These are phyloP conservation scores for Scrobipalpa atriplicella DNA, from an alignment of 2,888 invertebrate species.

Conservation along the genomic window DNA sequence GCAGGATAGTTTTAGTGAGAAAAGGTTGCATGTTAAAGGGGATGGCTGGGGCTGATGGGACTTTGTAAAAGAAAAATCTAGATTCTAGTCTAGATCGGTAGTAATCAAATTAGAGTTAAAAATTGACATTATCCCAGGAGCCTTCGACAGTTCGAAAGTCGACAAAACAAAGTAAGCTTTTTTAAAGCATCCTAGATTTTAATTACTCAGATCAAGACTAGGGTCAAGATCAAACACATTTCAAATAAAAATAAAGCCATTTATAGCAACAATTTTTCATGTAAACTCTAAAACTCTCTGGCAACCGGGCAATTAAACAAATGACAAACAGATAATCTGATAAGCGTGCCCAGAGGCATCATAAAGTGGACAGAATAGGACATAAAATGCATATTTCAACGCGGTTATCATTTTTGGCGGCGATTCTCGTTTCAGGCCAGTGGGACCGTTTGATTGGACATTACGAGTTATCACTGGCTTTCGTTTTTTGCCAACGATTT, in stretches of 20 bases:
- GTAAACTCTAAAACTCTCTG: neutral
- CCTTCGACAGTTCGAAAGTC: too few species aligned
- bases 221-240: too few species aligned
- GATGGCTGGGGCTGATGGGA: neutral
- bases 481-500: slow-evolving; percentile 48
- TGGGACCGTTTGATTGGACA: slow-evolving; percentile 66
- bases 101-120: too few species aligned
- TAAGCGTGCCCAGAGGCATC: slow-evolving; percentile 35
- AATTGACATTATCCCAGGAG: too few species aligned
- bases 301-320: slow-evolving; percentile 42
- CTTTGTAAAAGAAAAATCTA: too few species aligned
- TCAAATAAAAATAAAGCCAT: too few species aligned
- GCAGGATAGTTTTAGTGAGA: slow-evolving; percentile 17
- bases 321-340: slow-evolving; percentile 42
- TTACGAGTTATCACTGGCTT: slow-evolving; percentile 52
- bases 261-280: too few species aligned
- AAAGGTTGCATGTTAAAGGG: neutral
- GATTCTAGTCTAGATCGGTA: too few species aligned
- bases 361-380: slow-evolving; percentile 55
- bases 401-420: slow-evolving; percentile 69
- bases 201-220: too few species aligned
- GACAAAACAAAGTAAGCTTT: too few species aligned
- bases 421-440: slow-evolving; percentile 58
- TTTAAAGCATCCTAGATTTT: too few species aligned
- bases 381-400: slow-evolving; percentile 45